Evolutionary conservation across 2,888 invertebrate genomes (phyloP).

Genomic region (Eilema depressum): DNA sequence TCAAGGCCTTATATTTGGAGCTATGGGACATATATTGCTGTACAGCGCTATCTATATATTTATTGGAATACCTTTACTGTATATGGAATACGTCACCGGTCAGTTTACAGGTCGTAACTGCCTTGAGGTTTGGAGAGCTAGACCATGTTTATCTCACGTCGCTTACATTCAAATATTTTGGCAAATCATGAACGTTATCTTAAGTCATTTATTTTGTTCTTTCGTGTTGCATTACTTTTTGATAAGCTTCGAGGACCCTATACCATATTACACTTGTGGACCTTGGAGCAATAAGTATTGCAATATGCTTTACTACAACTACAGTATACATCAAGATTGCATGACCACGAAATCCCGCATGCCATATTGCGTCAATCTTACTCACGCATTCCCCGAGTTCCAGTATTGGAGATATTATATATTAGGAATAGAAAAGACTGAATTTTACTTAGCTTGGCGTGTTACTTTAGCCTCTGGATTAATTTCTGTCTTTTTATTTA

Average conservation of each 20-base stretch:
- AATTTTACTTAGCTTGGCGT: slow-evolving; percentile 68
- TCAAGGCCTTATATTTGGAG: slow-evolving; percentile 59
- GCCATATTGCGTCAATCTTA: slow-evolving; percentile 62
- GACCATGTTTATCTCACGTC: slow-evolving; percentile 70
- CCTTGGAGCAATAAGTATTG: slow-evolving; percentile 64
- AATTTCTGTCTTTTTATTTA: slow-evolving; percentile 55
- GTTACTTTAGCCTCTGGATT: slow-evolving; percentile 69
- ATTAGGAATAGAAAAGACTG: slow-evolving; percentile 36
- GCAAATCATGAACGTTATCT: slow-evolving; percentile 62
- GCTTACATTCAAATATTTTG: slow-evolving; percentile 69
- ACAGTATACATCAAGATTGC: slow-evolving; percentile 72
- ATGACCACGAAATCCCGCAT: slow-evolving; percentile 49
- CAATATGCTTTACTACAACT: slow-evolving; percentile 64
- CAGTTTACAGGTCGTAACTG: slow-evolving; percentile 78
- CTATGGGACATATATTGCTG: slow-evolving; percentile 60
- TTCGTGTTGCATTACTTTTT: slow-evolving; percentile 76
- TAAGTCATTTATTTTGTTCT: slow-evolving; percentile 63
- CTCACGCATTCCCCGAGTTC: slow-evolving; percentile 71
- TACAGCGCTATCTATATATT: slow-evolving; percentile 56
- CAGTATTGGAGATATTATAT: slow-evolving; percentile 71
- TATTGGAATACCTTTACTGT: slow-evolving; percentile 73
- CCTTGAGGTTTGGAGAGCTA: slow-evolving; percentile 70
- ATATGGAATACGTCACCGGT: slow-evolving; percentile 75
- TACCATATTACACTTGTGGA: slow-evolving; percentile 73
- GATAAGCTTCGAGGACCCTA: slow-evolving; percentile 73